Conservation (phyloP, 2,888 invertebrate species). For the Apamea crenata region DNA sequence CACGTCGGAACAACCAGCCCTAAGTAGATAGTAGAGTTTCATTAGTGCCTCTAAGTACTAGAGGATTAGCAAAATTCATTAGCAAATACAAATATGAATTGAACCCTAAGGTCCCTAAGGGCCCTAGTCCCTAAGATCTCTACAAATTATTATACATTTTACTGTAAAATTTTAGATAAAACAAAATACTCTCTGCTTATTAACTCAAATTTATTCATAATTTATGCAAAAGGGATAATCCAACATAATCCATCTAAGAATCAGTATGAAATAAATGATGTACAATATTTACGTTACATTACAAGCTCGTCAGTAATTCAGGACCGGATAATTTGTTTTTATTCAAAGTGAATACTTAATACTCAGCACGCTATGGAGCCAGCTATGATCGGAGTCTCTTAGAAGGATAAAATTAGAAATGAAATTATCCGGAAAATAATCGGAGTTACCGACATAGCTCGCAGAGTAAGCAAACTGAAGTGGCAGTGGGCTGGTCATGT, state of each 20-base stretch:
- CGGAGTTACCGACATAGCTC: neutral
- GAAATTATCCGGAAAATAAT: neutral
- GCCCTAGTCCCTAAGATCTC: neutral
- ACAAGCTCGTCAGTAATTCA: constrained; percentile 32
- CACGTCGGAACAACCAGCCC: neutral
- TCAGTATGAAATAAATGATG: constrained; percentile 23
- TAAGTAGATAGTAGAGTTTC: too few relatives aligned
- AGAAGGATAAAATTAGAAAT: neutral
- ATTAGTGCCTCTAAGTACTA: neutral
- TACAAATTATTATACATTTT: neutral
- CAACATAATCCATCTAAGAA: constrained; percentile 30
- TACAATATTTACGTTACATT: constrained; percentile 45
- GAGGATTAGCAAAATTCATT: neutral
- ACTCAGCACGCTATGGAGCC: neutral
- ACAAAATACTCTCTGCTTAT: constrained; percentile 19
- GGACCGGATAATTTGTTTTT: constrained; percentile 30
- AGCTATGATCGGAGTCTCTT: too few relatives aligned
- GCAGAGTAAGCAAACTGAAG: neutral
- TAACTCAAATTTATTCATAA: constrained; percentile 7
- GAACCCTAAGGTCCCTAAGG: too few relatives aligned
- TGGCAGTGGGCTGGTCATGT: neutral
- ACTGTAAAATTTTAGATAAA: neutral
- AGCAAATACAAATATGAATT: neutral
- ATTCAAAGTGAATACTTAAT: constrained; percentile 38
- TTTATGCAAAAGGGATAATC: constrained; percentile 39